A percentile compares a stretch with the other conserved stretches of the same genome.
Conservation (phyloP, 1,140 invertebrate genomes). For the Pteromalus puparum region DNA sequence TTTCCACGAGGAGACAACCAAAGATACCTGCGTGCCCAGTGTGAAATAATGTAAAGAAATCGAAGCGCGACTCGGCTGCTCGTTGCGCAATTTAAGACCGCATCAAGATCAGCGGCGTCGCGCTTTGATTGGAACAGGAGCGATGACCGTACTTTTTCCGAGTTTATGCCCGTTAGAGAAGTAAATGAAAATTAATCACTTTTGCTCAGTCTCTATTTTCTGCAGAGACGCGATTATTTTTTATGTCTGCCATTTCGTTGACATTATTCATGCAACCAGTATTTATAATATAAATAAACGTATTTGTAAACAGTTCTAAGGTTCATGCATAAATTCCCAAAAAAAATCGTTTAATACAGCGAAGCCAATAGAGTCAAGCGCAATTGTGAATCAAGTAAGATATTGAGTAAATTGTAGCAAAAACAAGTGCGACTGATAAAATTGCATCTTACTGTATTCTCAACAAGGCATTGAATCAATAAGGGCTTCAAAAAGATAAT, state of each 20-base stretch:
- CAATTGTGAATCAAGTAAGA: slow-evolving; percentile 25
- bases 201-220: background rate
- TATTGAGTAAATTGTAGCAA: background rate
- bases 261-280: slow-evolving; percentile 27
- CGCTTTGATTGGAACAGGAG: slow-evolving; percentile 64
- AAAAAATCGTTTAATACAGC: slow-evolving; percentile 16
- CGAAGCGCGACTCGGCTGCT: background rate
- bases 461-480: slow-evolving; percentile 24
- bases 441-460: background rate
- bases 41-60: slow-evolving; percentile 61
- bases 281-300: background rate
- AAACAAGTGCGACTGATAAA: background rate
- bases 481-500: slow-evolving; percentile 10
- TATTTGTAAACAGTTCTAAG: slow-evolving; percentile 23
- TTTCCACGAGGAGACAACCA: slow-evolving; percentile 57
- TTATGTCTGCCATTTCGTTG: background rate
- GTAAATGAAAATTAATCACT: slow-evolving; percentile 17
- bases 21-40: slow-evolving; percentile 72
- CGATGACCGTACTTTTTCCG: slow-evolving; percentile 70
- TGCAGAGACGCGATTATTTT: background rate
- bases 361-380: slow-evolving; percentile 40
- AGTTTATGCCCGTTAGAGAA: background rate
- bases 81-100: background rate
- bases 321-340: slow-evolving; percentile 42
- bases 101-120: background rate